phyloP scores from a whole-genome alignment of 2,113 vertebrate species.

The Lophotis ruficrista region DNA sequence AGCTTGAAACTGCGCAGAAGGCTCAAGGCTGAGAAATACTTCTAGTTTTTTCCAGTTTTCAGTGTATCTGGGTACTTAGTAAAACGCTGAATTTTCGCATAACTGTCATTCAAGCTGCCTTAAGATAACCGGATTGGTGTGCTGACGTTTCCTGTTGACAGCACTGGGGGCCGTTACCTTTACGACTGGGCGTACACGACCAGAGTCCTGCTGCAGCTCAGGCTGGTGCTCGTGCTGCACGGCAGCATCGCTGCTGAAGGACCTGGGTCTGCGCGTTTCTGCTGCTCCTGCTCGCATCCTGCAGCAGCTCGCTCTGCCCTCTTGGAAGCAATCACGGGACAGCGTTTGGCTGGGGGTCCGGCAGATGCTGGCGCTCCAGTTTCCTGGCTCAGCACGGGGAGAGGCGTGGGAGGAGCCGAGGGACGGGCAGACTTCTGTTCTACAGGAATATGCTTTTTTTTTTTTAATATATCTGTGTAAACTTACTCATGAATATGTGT shows the following conservation, averaged over 20 bases:
- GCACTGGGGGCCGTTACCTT: rapidly evolving
- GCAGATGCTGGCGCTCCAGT: not conserved
- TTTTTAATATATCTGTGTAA: not conserved
- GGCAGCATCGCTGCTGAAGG: rapidly evolving
- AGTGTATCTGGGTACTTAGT: not conserved
- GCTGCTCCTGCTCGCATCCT: rapidly evolving
- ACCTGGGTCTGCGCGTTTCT: rapidly evolving
- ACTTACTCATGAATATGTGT: not conserved
- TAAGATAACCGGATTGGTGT: not conserved
- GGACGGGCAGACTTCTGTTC: not conserved
- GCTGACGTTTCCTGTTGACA: not conserved
- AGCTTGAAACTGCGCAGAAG: not conserved
- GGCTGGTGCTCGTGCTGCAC: not conserved
- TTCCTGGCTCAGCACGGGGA: not conserved
- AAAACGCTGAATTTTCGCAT: not conserved
- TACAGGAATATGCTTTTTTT: not conserved
- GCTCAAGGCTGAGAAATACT: not conserved
- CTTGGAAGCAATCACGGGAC: rapidly evolving
- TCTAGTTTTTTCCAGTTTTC: not conserved
- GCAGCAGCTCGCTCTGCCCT: not conserved
- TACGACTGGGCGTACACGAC: not conserved
- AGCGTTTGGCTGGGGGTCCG: rapidly evolving
- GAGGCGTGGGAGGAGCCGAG: not conserved
- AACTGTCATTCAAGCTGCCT: not conserved
- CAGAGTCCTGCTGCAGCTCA: rapidly evolving